Base-by-base conservation (phyloP, 2,113 vertebrate genomes). In the Pelodiscus sinensis region DNA sequence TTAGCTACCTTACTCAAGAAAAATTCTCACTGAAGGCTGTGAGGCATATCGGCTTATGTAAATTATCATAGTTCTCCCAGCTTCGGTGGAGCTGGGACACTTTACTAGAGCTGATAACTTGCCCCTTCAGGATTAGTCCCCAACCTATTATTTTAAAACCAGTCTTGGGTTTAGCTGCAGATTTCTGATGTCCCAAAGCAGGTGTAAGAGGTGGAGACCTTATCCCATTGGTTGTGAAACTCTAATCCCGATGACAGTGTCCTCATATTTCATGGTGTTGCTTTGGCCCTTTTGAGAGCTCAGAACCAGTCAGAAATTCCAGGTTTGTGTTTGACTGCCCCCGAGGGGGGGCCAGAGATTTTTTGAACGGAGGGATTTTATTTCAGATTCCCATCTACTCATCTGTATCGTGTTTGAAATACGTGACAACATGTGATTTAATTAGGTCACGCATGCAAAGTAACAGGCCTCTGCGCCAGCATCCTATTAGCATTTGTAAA, bases 401-500 rank as follows among this genome's bases (percentile, higher is more conserved):
- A 35, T 15, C 84, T 91, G 27, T 65, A 4, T 81, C 14, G 60
- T 29, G 3, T 87, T 94, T 79, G 44, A 90, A 87, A 51, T 78
- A 16, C 57, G 91, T 90, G 35, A 71, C 50, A 77, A 94, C 6
- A 4, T 79, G 73, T 91, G 95, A 95, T 94, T 97, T 97, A 97
- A 96, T 96, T 97, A 94, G 92, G 91, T 71, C 80, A 68, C 25
- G 15, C 3, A n/a, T 96, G 96, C 60, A 82, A 94, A 94, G 90
- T 92, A 95, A 89, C 65, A 86, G 55, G 51, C 81, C 79, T 86
- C 79, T 86, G 58, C 88, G 96, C 94, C 94, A 90, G 91, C 94
- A 94, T 95, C 93, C 87, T 95, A 88, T 97, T 96, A 93, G 77
- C 92, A 91, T 96, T 97, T 96, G 92, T 92, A 94, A 95, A 73